phyloP scores from a whole-genome alignment of 1,140 invertebrate genomes.

The Drosophila bocki region DNA sequence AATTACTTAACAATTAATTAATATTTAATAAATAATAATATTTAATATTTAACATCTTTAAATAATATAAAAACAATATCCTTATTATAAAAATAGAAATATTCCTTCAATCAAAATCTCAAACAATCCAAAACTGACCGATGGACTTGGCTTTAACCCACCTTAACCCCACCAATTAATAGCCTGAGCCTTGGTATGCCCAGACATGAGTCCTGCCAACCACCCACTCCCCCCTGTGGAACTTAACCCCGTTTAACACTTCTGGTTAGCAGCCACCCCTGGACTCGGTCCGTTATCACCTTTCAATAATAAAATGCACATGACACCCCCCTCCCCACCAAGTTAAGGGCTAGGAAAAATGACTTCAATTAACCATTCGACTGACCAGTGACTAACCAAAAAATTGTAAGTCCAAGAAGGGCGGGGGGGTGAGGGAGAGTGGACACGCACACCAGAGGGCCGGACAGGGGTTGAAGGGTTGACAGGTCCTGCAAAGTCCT shows the following conservation, averaged over 20 bases:
- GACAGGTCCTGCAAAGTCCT: conserved; percentile 29
- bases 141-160: not conserved
- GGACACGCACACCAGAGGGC: conserved; percentile 56
- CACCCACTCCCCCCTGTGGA: not conserved
- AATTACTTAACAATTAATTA: no score
- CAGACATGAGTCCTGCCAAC: conserved; percentile 20
- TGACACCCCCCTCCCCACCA: conserved; percentile 22
- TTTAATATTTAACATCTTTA: no score
- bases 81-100: no score
- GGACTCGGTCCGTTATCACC: conserved; percentile 64
- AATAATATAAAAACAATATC: no score
- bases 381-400: conserved; percentile 80
- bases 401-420: conserved; percentile 29
- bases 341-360: conserved; percentile 70
- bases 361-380: conserved; percentile 79
- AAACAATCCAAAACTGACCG: not conserved
- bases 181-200: conserved; percentile 9
- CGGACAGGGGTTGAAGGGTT: conserved; percentile 40
- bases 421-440: not conserved
- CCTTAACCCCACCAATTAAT: conserved; percentile 15
- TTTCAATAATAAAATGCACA: conserved; percentile 77
- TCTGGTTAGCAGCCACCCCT: conserved; percentile 43
- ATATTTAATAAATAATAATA: no score
- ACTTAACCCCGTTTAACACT: conserved; percentile 81
- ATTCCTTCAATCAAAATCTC: not conserved